Conservation (phyloP, 1,140 invertebrate genomes). For the Plectrocnemia conspersa region DNA sequence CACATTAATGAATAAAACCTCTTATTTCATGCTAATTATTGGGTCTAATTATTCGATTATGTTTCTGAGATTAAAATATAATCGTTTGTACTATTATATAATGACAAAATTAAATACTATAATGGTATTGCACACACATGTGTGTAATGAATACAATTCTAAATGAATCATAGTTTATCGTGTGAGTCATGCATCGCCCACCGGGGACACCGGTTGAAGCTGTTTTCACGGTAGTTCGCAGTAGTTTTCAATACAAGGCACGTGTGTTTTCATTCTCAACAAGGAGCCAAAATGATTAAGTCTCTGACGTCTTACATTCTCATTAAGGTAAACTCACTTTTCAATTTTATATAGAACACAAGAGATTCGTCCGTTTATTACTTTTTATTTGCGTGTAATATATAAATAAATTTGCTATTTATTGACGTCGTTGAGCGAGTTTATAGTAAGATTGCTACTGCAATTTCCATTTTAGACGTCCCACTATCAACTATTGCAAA, state of each 20-base stretch:
- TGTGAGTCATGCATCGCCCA: background rate
- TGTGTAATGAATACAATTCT: too few relatives aligned
- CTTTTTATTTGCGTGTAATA: background rate
- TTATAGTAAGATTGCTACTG: background rate
- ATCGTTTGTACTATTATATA: too few relatives aligned
- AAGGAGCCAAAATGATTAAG: constrained; percentile 9
- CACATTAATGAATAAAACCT: too few relatives aligned
- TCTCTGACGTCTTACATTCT: constrained; percentile 11
- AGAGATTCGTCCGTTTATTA: background rate
- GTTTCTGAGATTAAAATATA: too few relatives aligned
- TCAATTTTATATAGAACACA: background rate
- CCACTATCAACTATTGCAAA: background rate
- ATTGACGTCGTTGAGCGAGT: background rate
- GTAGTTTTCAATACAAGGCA: too few relatives aligned
- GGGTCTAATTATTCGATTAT: too few relatives aligned
- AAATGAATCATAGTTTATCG: background rate
- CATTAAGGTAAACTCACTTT: constrained; percentile 2
- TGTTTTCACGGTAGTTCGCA: background rate
- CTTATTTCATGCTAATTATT: too few relatives aligned
- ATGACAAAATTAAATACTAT: too few relatives aligned
- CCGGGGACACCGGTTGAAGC: constrained; percentile 4
- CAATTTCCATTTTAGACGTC: background rate
- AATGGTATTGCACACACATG: too few relatives aligned
- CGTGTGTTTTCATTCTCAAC: background rate
- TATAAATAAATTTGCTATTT: background rate